Base-by-base conservation (phyloP, 2,797 vertebrate species). In the Taenioides sp. region DNA sequence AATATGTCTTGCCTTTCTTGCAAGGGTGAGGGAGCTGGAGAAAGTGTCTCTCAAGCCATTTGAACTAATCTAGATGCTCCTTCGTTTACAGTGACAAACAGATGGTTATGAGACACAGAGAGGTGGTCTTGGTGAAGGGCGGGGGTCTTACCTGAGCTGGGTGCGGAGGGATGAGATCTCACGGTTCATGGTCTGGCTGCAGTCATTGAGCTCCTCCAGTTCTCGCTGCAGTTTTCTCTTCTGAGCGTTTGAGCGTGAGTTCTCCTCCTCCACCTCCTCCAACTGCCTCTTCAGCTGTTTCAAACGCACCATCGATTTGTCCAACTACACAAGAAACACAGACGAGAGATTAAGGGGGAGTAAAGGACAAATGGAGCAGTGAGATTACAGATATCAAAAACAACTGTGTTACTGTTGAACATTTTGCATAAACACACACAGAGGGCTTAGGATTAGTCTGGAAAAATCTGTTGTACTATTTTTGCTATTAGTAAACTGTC, bases 251-350 rank as follows among this genome's bases (percentile, higher is more conserved):
- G 95, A 94, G 82, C 96, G 93, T 0, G 96, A 97, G 2, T 94
- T 95, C 77, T 98, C 96, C 81, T 98, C 96, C 82, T 98, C 96
- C 0, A 96, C 95, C 88, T 97, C 96, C 80, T 97, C 96, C 85
- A 98, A 90, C 87, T 98, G 96, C 76, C 96, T 84, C 90, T 98
- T 98, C 82, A 98, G 91, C 93, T 98, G 96, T 79, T 95, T 95
- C 88, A 96, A 86, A 0, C 96, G 93, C 0, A 93, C 92, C 92
- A 95, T 95, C 0, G 95, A 94, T 67, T 98, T 97, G 83, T 98
- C 96, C 92, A 96, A 80, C 96, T 98, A 82, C 16, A 50, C 23
- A 27, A 60, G 31, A 65, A 40, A 28, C 57, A 79, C 60, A 71
- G 54, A 85, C 47, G 67, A 60, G 57, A 80, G 83, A 87, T 89